Conservation (phyloP, 2,888 invertebrate species). For the Abrostola triplasia region DNA sequence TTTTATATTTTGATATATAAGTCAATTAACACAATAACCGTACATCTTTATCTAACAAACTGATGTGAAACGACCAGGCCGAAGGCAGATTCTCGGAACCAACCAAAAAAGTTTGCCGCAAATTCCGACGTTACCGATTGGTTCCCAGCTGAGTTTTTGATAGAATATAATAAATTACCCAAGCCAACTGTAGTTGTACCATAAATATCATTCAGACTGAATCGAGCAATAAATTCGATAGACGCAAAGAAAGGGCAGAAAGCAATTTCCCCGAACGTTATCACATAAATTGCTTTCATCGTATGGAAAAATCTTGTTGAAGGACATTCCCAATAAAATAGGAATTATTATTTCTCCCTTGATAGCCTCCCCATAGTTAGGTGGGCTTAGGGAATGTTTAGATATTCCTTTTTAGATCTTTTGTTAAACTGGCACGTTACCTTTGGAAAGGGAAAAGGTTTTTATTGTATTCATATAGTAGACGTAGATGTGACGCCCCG, state of each 20-base stretch:
- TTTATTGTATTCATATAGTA: slow-evolving; percentile 54
- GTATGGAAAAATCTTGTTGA: slow-evolving; percentile 84
- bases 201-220: slow-evolving; percentile 80
- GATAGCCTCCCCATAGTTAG: slow-evolving; percentile 52
- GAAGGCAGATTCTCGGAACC: slow-evolving; percentile 15
- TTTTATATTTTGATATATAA: no score
- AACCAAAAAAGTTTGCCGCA: slow-evolving; percentile 24
- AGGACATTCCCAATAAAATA: slow-evolving; percentile 77
- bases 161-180: slow-evolving; percentile 58
- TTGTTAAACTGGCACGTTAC: slow-evolving; percentile 44
- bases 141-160: slow-evolving; percentile 50
- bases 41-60: neutral
- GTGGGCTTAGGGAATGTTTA: slow-evolving; percentile 53
- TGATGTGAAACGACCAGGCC: slow-evolving; percentile 14
- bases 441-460: slow-evolving; percentile 45
- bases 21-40: no score
- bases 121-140: slow-evolving; percentile 32
- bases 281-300: slow-evolving; percentile 85
- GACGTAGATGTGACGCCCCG: slow-evolving; percentile 32
- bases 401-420: slow-evolving; percentile 42
- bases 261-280: slow-evolving; percentile 83
- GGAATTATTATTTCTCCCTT: slow-evolving; percentile 68
- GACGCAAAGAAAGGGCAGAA: slow-evolving; percentile 79
- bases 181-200: slow-evolving; percentile 65
- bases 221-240: slow-evolving; percentile 83